Evolutionary conservation across 2,113 vertebrate species (phyloP).

Genomic region (Podilymbus podiceps): DNA sequence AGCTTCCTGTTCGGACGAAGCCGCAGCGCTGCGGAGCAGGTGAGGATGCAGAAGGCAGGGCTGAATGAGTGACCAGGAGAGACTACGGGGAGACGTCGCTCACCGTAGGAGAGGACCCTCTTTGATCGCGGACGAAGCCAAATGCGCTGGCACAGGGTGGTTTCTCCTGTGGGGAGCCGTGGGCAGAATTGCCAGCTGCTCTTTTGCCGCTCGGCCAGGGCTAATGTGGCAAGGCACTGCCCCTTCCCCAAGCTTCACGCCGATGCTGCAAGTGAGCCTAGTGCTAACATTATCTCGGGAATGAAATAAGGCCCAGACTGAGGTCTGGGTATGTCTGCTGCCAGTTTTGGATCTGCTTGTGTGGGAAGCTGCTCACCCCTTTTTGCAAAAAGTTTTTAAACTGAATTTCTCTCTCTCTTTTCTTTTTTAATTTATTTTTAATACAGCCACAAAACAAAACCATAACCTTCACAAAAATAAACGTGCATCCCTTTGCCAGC

Average conservation of each 20-base stretch:
- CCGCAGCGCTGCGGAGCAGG: rapidly evolving
- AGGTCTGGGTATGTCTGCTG: background rate
- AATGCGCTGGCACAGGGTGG: rapidly evolving
- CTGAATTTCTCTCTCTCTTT: background rate
- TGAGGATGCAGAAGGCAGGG: background rate
- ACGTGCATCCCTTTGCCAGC: background rate
- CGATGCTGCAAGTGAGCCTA: background rate
- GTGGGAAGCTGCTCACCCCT: background rate
- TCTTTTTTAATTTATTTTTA: background rate
- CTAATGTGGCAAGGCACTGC: background rate
- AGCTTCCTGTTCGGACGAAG: too few relatives aligned
- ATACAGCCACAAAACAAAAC: background rate
- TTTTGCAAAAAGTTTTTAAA: background rate
- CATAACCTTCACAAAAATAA: background rate
- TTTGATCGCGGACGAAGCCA: background rate
- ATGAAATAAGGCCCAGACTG: background rate
- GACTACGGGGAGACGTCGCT: background rate
- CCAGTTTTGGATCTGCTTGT: background rate
- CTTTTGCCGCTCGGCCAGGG: background rate
- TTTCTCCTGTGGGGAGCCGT: background rate
- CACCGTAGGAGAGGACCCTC: rapidly evolving
- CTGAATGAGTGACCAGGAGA: background rate
- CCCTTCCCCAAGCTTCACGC: background rate
- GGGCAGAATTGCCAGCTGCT: background rate
- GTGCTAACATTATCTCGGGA: background rate